Conservation (phyloP, 2,888 invertebrate species). For the Rotaria socialis region DNA sequence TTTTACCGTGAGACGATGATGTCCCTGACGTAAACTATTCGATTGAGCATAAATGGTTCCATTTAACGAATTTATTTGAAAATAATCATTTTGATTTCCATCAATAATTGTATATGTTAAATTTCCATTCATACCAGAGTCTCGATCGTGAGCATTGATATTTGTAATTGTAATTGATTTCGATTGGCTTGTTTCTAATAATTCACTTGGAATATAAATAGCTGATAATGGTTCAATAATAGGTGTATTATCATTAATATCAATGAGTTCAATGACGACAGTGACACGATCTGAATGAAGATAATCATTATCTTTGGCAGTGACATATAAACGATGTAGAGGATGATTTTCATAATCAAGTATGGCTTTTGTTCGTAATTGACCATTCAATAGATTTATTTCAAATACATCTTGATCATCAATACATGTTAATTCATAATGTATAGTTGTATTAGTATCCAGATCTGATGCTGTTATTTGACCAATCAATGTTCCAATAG, state of each 20-base stretch:
- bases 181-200: background rate
- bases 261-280: conserved; percentile 46
- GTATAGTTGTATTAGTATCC: conserved; percentile 47
- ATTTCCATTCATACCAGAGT: background rate
- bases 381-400: conserved; percentile 46
- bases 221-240: background rate
- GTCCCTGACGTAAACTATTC: conserved; percentile 18
- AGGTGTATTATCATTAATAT: conserved; percentile 48
- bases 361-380: conserved; percentile 3
- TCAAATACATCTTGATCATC: conserved; percentile 47
- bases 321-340: conserved; percentile 46
- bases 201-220: conserved; percentile 13
- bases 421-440: conserved; percentile 45
- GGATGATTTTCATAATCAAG: conserved; percentile 17
- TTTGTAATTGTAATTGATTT: background rate
- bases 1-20: background rate
- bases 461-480: conserved; percentile 47
- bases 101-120: conserved; percentile 1
- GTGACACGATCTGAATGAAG: conserved; percentile 45
- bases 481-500: conserved; percentile 47
- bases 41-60: conserved; percentile 2
- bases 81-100: conserved; percentile 24
- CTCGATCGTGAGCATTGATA: background rate
- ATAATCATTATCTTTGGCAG: conserved; percentile 47
- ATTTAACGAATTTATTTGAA: background rate